Conservation (phyloP, 2,888 invertebrate genomes). For the Melanostoma mellinum region DNA sequence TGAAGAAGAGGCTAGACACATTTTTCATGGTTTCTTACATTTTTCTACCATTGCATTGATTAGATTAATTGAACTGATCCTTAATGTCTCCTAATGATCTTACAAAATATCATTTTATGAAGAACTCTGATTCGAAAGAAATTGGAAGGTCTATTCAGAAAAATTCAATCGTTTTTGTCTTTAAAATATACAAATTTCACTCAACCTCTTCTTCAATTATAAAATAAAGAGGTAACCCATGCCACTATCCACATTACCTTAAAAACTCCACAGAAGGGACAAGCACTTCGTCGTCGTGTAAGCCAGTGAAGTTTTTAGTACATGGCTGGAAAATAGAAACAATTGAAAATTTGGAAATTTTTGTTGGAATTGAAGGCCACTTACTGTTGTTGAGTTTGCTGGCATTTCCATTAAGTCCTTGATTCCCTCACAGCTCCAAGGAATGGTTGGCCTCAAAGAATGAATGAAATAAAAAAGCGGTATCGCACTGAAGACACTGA, state of each 20-base stretch:
- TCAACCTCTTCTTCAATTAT: too few relatives aligned
- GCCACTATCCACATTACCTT: conserved; percentile 4
- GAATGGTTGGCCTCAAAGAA: conserved; percentile 85
- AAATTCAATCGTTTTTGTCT: too few relatives aligned
- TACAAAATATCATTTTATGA: not conserved
- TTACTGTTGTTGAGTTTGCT: not conserved
- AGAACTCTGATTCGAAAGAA: conserved; percentile 12
- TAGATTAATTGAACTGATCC: too few relatives aligned
- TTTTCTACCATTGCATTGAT: too few relatives aligned
- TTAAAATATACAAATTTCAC: too few relatives aligned
- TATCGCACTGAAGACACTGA: conserved; percentile 79
- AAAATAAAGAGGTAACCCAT: too few relatives aligned
- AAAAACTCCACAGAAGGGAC: conserved; percentile 54
- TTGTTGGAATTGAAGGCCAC: not conserved
- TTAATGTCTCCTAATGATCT: too few relatives aligned
- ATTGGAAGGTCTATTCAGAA: not conserved
- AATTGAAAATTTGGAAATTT: not conserved
- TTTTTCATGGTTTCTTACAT: too few relatives aligned
- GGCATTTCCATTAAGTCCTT: conserved; percentile 58
- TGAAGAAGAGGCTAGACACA: too few relatives aligned
- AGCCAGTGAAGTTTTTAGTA: not conserved
- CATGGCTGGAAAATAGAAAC: not conserved
- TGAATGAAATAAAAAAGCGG: conserved; percentile 89
- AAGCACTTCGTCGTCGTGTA: not conserved
- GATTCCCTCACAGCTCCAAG: conserved; percentile 90